Percentiles rank a stretch among this genome's conserved stretches.
phyloP scores from a whole-genome alignment of 2,797 vertebrate species.

The Ctenopoma kingsleyae region DNA sequence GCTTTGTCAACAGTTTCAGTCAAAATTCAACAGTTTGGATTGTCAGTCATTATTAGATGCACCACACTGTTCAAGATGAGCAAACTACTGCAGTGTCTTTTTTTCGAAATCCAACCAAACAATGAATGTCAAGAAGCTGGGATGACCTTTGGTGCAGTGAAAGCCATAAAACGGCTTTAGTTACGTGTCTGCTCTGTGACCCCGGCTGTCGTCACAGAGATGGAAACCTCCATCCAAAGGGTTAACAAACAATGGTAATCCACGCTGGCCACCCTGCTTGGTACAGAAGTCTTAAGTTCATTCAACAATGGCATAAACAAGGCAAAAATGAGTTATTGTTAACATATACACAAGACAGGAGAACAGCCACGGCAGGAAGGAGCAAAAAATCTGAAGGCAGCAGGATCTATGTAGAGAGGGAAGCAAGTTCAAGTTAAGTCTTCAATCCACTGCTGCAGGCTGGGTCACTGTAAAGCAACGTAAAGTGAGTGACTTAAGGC shows the following conservation, averaged over 20 bases:
- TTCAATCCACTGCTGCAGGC: conserved; percentile 14
- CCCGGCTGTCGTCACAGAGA: conserved; percentile 78
- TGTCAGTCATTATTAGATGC: conserved; percentile 48
- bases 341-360: conserved; percentile 36
- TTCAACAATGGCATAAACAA: conserved; percentile 56
- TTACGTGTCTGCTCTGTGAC: conserved; percentile 78
- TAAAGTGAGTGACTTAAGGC: conserved; percentile 43
- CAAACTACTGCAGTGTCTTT: conserved; percentile 55
- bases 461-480: conserved; percentile 44
- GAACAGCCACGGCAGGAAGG: conserved; percentile 25
- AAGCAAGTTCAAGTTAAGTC: conserved; percentile 37
- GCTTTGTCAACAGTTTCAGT: conserved; percentile 49
- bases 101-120: conserved; percentile 65
- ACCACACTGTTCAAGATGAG: conserved; percentile 45
- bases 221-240: conserved; percentile 82
- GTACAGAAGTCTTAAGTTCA: conserved; percentile 78
- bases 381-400: not conserved
- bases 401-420: conserved; percentile 30
- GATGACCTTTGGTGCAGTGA: conserved; percentile 73
- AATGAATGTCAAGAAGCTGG: conserved; percentile 64
- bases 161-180: conserved; percentile 68
- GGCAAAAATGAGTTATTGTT: conserved; percentile 49
- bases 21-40: conserved; percentile 46
- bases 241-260: conserved; percentile 85
- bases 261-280: conserved; percentile 82